phyloP scores from a whole-genome alignment of 2,888 invertebrate genomes.

The Pterobdella sp. region DNA sequence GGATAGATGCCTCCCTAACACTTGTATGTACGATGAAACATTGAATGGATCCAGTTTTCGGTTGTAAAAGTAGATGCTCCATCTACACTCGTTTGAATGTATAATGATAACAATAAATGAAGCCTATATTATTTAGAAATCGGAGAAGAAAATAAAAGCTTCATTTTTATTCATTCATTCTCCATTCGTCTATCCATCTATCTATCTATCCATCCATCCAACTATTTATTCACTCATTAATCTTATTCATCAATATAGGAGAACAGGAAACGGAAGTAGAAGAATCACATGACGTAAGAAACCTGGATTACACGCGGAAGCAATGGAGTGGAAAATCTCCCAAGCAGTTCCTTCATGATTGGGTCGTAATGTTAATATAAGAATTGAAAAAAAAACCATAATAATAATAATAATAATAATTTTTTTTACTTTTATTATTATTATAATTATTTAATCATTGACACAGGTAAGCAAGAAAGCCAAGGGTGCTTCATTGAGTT shows the following conservation, averaged over 20 bases:
- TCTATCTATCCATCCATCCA: no score
- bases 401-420: background rate
- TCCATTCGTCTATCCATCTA: no score
- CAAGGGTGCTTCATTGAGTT: constrained; percentile 44
- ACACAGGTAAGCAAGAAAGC: constrained; percentile 42
- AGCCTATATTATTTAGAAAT: no score
- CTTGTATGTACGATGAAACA: no score
- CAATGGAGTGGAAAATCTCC: constrained; percentile 51
- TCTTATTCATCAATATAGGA: no score
- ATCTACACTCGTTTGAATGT: no score
- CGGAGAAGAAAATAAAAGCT: background rate
- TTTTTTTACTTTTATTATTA: background rate
- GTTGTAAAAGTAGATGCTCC: no score
- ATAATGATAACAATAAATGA: no score
- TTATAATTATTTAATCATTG: background rate
- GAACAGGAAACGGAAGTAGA: constrained; percentile 9
- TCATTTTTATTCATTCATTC: background rate
- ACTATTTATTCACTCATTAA: no score
- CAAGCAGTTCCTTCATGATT: constrained; percentile 50
- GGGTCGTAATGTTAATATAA: constrained; percentile 40
- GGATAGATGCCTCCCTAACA: no score
- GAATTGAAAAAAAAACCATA: background rate
- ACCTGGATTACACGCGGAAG: constrained; percentile 47
- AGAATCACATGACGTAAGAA: constrained; percentile 35
- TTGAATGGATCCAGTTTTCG: no score